Percentiles rank a stretch among this genome's conserved stretches.
Evolutionary conservation across 2,888 invertebrate genomes (phyloP).

Genomic region (Galeruca laticollis): DNA sequence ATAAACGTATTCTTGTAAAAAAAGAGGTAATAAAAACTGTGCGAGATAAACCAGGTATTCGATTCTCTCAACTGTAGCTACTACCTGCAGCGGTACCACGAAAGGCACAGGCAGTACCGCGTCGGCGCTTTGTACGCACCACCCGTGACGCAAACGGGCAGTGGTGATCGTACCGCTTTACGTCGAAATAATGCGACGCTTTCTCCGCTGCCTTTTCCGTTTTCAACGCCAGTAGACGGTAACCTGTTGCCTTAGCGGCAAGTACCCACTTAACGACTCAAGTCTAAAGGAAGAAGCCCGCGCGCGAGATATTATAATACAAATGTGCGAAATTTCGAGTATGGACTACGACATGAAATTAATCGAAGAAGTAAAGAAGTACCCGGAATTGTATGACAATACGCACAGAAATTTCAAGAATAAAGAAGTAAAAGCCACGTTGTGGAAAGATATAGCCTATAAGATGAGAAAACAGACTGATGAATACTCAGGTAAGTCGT

Average conservation of each 20-base stretch:
- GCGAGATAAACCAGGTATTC: slow-evolving; percentile 10
- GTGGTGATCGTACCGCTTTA: slow-evolving; percentile 19
- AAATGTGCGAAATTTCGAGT: slow-evolving; percentile 21
- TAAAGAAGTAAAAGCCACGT: slow-evolving; percentile 38
- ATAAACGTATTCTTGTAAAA: background rate
- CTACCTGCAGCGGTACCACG: slow-evolving; percentile 12
- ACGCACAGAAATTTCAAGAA: slow-evolving; percentile 44
- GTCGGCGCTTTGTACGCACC: slow-evolving; percentile 12
- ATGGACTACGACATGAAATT: slow-evolving; percentile 47
- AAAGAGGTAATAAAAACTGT: background rate
- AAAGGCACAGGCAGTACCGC: slow-evolving; percentile 18
- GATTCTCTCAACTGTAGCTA: background rate
- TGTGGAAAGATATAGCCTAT: slow-evolving; percentile 43
- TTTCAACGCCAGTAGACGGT: slow-evolving; percentile 24
- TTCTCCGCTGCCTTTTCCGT: slow-evolving; percentile 17
- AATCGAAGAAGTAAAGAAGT: slow-evolving; percentile 39
- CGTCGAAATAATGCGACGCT: slow-evolving; percentile 19
- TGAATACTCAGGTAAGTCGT: slow-evolving; percentile 42
- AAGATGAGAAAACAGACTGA: slow-evolving; percentile 42
- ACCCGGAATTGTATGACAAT: slow-evolving; percentile 47
- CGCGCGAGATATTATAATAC: slow-evolving; percentile 8
- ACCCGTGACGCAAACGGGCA: slow-evolving; percentile 18
- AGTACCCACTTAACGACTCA: slow-evolving; percentile 6
- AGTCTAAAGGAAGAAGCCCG: slow-evolving; percentile 10
- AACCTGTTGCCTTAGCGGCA: slow-evolving; percentile 31